Conservation (phyloP, 2,113 vertebrate species). For the Zosterops borbonicus region DNA sequence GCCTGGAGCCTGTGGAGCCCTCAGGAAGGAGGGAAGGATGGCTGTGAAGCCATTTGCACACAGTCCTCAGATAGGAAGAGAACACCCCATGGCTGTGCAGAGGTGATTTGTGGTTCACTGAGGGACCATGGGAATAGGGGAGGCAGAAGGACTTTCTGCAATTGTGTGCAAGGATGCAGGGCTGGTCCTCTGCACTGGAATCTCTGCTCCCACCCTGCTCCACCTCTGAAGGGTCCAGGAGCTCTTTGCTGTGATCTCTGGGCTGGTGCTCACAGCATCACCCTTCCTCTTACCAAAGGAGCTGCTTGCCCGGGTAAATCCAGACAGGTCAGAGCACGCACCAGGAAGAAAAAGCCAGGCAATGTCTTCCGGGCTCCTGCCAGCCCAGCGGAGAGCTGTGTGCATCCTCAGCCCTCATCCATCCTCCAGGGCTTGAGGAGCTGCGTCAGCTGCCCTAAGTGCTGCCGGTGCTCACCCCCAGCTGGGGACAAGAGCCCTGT, state of each 20-base stretch:
- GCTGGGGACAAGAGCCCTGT: background rate
- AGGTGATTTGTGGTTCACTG: background rate
- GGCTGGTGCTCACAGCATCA: background rate
- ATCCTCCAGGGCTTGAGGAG: background rate
- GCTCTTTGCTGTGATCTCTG: background rate
- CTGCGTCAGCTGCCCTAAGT: background rate
- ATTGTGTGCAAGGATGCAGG: background rate
- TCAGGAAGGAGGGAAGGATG: background rate
- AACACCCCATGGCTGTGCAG: background rate
- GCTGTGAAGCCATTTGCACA: fast-evolving
- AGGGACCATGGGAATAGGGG: fast-evolving
- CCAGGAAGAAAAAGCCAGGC: constrained; percentile 3
- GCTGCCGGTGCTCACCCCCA: background rate
- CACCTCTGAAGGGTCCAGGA: background rate
- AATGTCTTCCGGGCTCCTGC: background rate
- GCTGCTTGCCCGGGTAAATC: background rate
- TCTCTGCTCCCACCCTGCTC: background rate
- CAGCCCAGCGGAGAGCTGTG: background rate
- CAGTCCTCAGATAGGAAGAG: background rate
- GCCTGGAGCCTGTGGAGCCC: fast-evolving
- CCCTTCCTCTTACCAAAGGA: background rate
- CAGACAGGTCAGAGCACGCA: background rate
- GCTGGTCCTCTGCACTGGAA: background rate
- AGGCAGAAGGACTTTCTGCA: background rate
- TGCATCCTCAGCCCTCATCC: background rate